Evolutionary conservation across 2,113 vertebrate genomes (phyloP).

Genomic region (Phocoena sinus): DNA sequence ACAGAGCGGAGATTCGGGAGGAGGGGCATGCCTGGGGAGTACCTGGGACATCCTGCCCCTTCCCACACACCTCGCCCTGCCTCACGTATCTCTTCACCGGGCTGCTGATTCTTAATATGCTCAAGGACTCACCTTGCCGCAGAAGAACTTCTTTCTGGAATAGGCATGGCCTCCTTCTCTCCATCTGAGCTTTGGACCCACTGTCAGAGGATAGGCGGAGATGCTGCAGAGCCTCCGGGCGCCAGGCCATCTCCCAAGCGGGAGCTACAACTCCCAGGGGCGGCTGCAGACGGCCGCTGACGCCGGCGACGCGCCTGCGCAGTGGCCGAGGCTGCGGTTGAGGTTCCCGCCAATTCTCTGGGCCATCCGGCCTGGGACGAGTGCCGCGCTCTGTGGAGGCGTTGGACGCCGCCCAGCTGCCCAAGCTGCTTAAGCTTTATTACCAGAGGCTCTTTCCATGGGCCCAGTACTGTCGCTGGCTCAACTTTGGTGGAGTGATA

Average conservation of each 20-base stretch:
- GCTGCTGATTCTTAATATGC: background rate
- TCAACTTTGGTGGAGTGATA: slow-evolving; percentile 78
- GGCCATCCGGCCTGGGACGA: rapidly evolving
- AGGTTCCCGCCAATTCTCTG: background rate
- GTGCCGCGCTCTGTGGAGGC: background rate
- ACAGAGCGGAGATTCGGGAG: rapidly evolving
- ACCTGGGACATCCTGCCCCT: background rate
- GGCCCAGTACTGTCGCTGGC: slow-evolving; percentile 86
- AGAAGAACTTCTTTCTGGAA: background rate
- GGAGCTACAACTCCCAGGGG: slow-evolving; percentile 74
- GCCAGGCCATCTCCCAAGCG: rapidly evolving
- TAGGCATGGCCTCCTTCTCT: rapidly evolving
- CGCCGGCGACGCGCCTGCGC: background rate
- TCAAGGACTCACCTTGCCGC: background rate
- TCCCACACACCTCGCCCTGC: too few species aligned
- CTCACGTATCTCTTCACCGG: background rate
- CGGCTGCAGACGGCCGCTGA: background rate
- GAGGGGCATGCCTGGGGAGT: rapidly evolving
- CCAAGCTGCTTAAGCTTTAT: slow-evolving; percentile 86
- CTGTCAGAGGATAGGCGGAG: rapidly evolving
- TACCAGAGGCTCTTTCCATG: slow-evolving; percentile 89
- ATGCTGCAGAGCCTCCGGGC: rapidly evolving
- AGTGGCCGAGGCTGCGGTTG: rapidly evolving
- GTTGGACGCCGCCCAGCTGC: slow-evolving; percentile 79
- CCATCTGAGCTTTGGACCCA: rapidly evolving